Evolutionary conservation across 2,888 invertebrate genomes (phyloP), one percentile per base, ranked within the genome.

Genomic region (Heteromurus nitidus): DNA sequence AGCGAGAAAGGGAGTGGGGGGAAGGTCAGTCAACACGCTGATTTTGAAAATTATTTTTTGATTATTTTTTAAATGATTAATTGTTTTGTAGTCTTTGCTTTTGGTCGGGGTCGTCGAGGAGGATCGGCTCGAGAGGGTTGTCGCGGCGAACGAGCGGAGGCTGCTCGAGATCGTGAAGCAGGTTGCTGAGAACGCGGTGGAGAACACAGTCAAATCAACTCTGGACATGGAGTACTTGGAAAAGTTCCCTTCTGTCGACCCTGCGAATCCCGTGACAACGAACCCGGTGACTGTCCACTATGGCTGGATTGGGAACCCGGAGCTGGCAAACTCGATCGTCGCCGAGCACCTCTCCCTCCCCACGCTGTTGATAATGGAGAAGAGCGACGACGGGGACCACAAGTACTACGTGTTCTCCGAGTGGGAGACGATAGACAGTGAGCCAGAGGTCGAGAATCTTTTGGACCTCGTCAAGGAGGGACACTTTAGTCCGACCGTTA

Each of bases 301-400:
- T 91, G 97, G 97, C 47, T 99, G 98, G 98, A 93, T 96, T 89
- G 96, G 95, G 0, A 94, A 93, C 85, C 94, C 95, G 2, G 96
- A 96, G 73, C 91, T 98, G 84, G 96, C 96, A 13, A 98, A 97
- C 90, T 96, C 95, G 75, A 96, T 99, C 88, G 96, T 96, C 13
- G 95, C 98, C 95, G 93, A 93, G 83, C 93, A 94, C 84, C 90
- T 96, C 86, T 92, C 94, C 0, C 91, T 96, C 30, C 98, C 98
- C 0, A 94, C 95, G 89, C 90, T 98, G 73, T 90, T 99, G 72
- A 96, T 98, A 0, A 92, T 99, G 70, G 97, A 99, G 22, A 20
- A 11, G 13, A 22, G 7, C 5, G n/a, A 31, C 11, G 44, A 67
- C 9, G 13, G 16, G n/a, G 44, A 67, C 67, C 67, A 67, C 67